phyloP scores from a whole-genome alignment of 2,113 vertebrate genomes.

The Mormyrus lacerda region DNA sequence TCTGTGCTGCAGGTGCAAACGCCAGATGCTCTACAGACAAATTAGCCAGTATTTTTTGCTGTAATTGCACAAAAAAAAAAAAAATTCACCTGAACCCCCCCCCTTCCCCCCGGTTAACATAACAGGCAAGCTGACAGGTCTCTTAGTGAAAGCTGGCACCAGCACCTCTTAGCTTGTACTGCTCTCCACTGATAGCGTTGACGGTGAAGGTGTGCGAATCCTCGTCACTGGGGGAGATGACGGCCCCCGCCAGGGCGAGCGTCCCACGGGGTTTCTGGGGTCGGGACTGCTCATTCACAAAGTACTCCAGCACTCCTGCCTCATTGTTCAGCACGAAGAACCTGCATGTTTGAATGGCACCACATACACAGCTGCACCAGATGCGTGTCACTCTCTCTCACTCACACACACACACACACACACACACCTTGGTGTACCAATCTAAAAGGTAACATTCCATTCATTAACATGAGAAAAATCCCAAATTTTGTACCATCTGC shows the following conservation, averaged over 20 bases:
- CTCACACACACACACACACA: not conserved
- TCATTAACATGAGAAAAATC: too few relatives aligned
- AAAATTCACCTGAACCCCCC: not conserved
- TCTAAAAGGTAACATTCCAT: too few relatives aligned
- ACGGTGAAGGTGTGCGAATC: slow-evolving; percentile 97
- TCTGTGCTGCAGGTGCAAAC: not conserved
- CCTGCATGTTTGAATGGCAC: slow-evolving; percentile 47
- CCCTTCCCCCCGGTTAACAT: not conserved
- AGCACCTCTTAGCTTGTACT: slow-evolving; percentile 94
- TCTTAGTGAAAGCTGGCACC: not conserved
- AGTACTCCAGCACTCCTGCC: slow-evolving; percentile 90
- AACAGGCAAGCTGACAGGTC: not conserved
- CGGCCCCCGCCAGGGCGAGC: slow-evolving; percentile 85
- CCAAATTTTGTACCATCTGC: too few relatives aligned
- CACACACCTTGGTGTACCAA: not conserved
- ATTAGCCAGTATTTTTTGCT: not conserved
- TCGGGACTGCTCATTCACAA: slow-evolving; percentile 89
- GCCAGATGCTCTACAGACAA: not conserved
- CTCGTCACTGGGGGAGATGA: slow-evolving; percentile 96
- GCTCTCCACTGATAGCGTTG: slow-evolving; percentile 93
- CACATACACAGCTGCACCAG: not conserved
- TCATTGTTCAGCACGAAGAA: slow-evolving; percentile 97
- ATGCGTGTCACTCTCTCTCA: not conserved
- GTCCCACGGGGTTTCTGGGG: slow-evolving; percentile 90
- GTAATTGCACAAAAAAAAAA: not conserved